These are phyloP conservation scores for Diorhabda sublineata DNA, from an alignment of 1,140 invertebrate species.

Conservation along the genomic window DNA sequence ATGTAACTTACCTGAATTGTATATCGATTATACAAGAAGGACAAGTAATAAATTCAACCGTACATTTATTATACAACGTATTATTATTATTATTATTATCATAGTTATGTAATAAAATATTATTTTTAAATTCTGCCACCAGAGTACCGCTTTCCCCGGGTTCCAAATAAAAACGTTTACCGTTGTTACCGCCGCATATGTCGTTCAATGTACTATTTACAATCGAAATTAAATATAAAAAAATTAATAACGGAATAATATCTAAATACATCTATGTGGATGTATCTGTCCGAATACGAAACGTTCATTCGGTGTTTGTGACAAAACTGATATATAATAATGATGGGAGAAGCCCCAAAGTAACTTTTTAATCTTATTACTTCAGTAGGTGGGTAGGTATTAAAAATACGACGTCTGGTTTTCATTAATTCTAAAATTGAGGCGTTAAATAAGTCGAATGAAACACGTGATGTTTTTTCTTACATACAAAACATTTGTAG, in stretches of 20 bases:
- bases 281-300: neutral
- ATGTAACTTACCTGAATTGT: constrained; percentile 50
- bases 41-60: constrained; percentile 65
- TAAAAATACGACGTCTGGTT: neutral
- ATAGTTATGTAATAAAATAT: constrained; percentile 42
- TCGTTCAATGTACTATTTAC: constrained; percentile 40
- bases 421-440: no score
- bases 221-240: neutral
- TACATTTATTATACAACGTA: constrained; percentile 54
- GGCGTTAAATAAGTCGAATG: no score
- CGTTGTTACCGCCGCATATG: constrained; percentile 59
- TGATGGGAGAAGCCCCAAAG: constrained; percentile 13
- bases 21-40: constrained; percentile 65
- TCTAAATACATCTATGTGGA: neutral
- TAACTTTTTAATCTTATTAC: constrained; percentile 14
- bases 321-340: constrained; percentile 6
- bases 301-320: neutral
- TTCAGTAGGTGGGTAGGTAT: neutral
- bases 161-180: constrained; percentile 58
- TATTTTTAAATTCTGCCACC: constrained; percentile 47
- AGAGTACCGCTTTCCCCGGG: constrained; percentile 55
- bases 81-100: constrained; percentile 11
- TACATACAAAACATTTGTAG: no score
- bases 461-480: no score
- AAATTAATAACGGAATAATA: neutral